Base-by-base conservation (phyloP, 2,797 vertebrate species). In the Myiothlypis chrysogaster region DNA sequence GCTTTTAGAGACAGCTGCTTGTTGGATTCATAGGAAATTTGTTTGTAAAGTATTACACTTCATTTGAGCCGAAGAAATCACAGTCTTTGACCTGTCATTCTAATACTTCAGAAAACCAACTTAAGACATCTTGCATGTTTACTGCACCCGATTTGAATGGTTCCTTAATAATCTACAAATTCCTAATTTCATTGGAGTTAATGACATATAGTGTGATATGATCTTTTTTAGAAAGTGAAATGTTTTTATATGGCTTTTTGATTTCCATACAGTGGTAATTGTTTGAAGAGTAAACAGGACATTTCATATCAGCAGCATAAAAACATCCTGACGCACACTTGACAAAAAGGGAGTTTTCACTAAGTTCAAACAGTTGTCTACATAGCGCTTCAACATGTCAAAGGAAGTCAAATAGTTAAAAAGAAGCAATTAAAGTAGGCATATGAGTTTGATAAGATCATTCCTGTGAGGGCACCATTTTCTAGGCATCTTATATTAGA, bases 291-390 rank as follows among this genome's bases (percentile, higher is more conserved):
- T 43, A 70, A 81, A 37, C 14, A 63, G 32, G 32, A 84, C 47
- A 66, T 1, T 14, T 4, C 8, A 55, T 16, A 49, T 9, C 28
- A 63, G 23, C 6, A 83, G 4, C 11, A 73, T 35, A 41, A 91
- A 72, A 75, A 23, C 7, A 32, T 86, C 10, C 13, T 1, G 2
- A 44, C 20, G 52, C 3, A 16, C 12, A 9, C 9, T 59, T 80
- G 20, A 79, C 86, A 69, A n/a, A 30, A 15, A 1, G 23, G 57
- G 2, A 61, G 15, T 37, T 59, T 86, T 52, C 0, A 1, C 0
- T 47, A 12, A n/a, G 19, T n/a, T 63, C 57, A n/a, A 55, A 55
- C 53, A n/a, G 14, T 27, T 77, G 28, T 49, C 39, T 77, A n/a
- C 15, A 21, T 5, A 39, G 12, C 25, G 14, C 55, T 60, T 39